These are phyloP conservation scores for Drosophila aldrichi DNA, from an alignment of 2,888 invertebrate genomes.

Conservation along the genomic window DNA sequence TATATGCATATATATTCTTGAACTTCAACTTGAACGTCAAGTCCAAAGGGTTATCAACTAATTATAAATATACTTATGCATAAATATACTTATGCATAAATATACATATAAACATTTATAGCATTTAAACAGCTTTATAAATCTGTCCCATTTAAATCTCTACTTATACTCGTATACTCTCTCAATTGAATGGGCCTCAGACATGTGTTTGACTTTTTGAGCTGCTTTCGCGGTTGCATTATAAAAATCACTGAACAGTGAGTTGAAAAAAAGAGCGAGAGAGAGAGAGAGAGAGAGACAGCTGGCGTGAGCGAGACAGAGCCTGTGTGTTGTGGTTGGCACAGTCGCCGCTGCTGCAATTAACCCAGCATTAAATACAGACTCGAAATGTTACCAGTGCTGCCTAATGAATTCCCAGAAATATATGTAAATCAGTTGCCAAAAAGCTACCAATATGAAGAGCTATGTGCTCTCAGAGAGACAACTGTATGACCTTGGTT, in stretches of 20 bases:
- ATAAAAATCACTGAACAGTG: conserved; percentile 53
- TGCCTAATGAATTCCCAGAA: not conserved
- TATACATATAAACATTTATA: not conserved
- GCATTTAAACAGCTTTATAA: not conserved
- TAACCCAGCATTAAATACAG: not conserved
- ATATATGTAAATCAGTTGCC: not conserved
- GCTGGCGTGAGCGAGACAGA: not conserved
- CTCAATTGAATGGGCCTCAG: conserved; percentile 18
- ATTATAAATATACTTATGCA: not conserved
- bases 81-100: not conserved
- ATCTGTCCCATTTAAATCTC: not conserved
- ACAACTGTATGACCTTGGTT: no score
- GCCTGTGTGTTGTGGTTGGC: conserved; percentile 24
- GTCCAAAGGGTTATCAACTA: not conserved
- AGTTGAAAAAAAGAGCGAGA: not conserved
- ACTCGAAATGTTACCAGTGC: not conserved
- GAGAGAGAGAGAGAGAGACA: not conserved
- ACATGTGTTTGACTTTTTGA: conserved; percentile 51
- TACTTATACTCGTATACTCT: not conserved
- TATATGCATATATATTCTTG: not conserved
- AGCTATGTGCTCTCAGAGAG: not conserved
- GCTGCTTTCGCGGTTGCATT: conserved; percentile 62
- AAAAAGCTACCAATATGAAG: not conserved
- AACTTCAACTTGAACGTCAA: not conserved
- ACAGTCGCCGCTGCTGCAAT: conserved; percentile 16